phyloP scores from a whole-genome alignment of 2,113 vertebrate species.

The Pseudolaguvia tuberculata region DNA sequence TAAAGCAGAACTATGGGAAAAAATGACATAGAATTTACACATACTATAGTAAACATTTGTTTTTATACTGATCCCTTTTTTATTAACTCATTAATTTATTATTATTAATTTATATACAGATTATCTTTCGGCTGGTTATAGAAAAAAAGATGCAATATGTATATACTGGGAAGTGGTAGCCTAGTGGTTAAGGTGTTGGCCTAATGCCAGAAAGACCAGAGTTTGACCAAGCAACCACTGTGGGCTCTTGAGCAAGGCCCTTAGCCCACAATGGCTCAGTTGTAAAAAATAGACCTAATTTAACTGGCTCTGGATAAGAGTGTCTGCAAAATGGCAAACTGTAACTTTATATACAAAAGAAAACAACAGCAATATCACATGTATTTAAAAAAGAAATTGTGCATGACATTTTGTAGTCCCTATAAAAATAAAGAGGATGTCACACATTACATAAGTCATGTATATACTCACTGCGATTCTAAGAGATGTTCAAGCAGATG shows the following conservation, averaged over 20 bases:
- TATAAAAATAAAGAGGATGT: neutral
- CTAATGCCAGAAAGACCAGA: too few relatives aligned
- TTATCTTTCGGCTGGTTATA: neutral
- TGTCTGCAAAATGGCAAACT: too few relatives aligned
- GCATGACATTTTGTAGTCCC: neutral
- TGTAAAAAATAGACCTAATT: too few relatives aligned
- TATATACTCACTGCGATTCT: conserved; percentile 35
- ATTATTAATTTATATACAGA: neutral
- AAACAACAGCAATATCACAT: neutral
- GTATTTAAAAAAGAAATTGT: neutral
- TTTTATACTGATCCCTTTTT: neutral
- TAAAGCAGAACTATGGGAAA: neutral
- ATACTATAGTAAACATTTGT: neutral
- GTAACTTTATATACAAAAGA: too few relatives aligned
- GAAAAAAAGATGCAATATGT: neutral
- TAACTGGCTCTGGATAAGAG: too few relatives aligned
- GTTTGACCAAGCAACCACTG: too few relatives aligned
- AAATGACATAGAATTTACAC: neutral
- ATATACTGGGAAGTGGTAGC: too few relatives aligned
- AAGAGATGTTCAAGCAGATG: neutral
- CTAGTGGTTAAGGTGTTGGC: too few relatives aligned
- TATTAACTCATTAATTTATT: too few relatives aligned
- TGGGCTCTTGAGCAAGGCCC: too few relatives aligned
- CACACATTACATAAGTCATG: neutral
- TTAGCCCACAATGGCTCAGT: too few relatives aligned